Evolutionary conservation across 2,797 vertebrate genomes (phyloP).

Genomic region (Oceanodroma leucorhoa): DNA sequence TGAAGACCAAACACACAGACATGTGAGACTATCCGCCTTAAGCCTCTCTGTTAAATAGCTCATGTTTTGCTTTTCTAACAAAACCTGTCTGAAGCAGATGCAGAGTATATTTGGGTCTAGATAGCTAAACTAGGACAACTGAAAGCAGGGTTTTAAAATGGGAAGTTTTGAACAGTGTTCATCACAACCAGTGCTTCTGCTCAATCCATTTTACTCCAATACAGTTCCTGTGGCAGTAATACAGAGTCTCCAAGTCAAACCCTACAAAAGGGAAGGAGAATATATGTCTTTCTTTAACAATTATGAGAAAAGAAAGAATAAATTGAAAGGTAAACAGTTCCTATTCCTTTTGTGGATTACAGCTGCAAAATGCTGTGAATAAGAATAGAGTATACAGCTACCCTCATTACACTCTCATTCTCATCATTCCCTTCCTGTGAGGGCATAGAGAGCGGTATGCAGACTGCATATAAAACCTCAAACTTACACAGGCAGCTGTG

Average conservation of each 20-base stretch:
- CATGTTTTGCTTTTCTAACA: slow-evolving; percentile 13
- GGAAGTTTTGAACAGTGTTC: background rate
- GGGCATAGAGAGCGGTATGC: background rate
- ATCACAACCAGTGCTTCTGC: background rate
- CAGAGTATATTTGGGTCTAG: background rate
- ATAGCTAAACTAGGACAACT: background rate
- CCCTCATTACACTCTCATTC: background rate
- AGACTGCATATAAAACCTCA: background rate
- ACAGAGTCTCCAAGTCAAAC: background rate
- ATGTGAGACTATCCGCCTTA: background rate
- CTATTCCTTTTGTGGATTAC: background rate
- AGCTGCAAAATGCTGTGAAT: background rate
- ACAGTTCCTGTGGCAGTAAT: background rate
- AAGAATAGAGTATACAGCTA: background rate
- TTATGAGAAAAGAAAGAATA: background rate
- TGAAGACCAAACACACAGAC: background rate
- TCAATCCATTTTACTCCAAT: background rate
- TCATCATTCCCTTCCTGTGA: background rate
- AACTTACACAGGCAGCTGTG: background rate
- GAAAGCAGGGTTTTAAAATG: background rate
- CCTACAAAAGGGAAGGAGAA: background rate
- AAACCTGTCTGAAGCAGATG: background rate
- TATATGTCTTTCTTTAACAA: background rate
- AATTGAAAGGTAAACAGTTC: background rate
- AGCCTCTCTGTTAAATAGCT: slow-evolving; percentile 7